A percentile compares a stretch with the other conserved stretches of the same genome.
Conservation (phyloP, 37 sponge, comb jelly and placozoan species). For the Petrosia ficiformis region DNA sequence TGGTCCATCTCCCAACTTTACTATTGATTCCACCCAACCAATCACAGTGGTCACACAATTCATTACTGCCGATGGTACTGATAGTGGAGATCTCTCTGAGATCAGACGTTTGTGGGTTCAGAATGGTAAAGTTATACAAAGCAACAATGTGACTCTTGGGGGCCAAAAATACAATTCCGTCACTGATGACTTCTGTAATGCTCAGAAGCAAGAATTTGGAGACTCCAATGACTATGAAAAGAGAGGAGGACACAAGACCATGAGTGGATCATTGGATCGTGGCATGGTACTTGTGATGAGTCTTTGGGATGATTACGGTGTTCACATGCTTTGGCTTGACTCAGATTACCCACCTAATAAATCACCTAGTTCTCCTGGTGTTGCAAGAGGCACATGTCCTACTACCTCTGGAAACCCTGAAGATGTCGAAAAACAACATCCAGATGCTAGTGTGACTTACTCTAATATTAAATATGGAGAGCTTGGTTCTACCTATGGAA, state of each 20-base stretch:
- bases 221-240: conserved; percentile 23
- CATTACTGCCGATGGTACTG: conserved; percentile 8
- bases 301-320: conserved; percentile 23
- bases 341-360: conserved; percentile 18
- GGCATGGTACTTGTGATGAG: conserved; percentile 29
- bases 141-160: conserved; percentile 10
- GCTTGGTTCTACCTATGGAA: background rate
- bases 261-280: conserved; percentile 10
- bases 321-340: conserved; percentile 28
- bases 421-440: conserved; percentile 7
- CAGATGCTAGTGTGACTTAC: conserved; percentile 28
- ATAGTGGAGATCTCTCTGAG: conserved; percentile 20
- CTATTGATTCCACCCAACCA: conserved; percentile 24
- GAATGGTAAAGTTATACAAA: conserved; percentile 16
- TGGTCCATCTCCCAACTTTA: conserved; percentile 27
- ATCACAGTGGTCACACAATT: conserved; percentile 43
- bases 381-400: conserved; percentile 23
- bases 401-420: conserved; percentile 7
- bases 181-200: conserved; percentile 14
- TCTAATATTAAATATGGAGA: conserved; percentile 22
- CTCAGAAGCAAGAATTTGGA: conserved; percentile 7
- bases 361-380: conserved; percentile 10
- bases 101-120: conserved; percentile 6
- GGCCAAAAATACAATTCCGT: conserved; percentile 3
- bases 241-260: conserved; percentile 19